These are phyloP conservation scores for Gnatocerus cornutus DNA, from an alignment of 2,888 invertebrate genomes.

Conservation along the genomic window DNA sequence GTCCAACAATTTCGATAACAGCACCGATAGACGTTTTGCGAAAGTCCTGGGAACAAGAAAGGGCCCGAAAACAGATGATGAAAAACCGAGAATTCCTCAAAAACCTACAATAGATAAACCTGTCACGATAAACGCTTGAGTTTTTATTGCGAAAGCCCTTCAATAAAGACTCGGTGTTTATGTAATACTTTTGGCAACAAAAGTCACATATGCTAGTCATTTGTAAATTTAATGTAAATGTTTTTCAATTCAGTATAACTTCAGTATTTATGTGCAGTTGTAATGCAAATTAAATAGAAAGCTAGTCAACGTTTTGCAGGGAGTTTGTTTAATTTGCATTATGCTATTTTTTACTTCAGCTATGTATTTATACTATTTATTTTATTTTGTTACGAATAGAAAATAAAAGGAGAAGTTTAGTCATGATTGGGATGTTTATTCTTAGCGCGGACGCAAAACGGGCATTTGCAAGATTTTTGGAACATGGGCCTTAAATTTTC, in stretches of 20 bases:
- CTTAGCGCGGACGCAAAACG: too few relatives aligned
- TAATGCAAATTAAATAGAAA: conserved; percentile 32
- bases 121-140: conserved; percentile 32
- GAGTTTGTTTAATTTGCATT: conserved; percentile 28
- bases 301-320: conserved; percentile 15
- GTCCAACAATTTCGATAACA: conserved; percentile 58
- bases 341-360: conserved; percentile 20
- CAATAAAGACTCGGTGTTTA: conserved; percentile 41
- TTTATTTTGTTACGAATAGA: conserved; percentile 34
- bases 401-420: background rate
- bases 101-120: conserved; percentile 43
- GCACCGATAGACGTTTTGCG: conserved; percentile 52
- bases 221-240: conserved; percentile 22
- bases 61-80: conserved; percentile 53
- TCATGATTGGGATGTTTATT: conserved; percentile 1
- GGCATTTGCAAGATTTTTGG: too few relatives aligned
- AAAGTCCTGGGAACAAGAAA: conserved; percentile 52
- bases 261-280: conserved; percentile 32
- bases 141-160: conserved; percentile 47
- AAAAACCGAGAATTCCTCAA: conserved; percentile 57
- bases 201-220: conserved; percentile 47
- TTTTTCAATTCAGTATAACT: conserved; percentile 6
- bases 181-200: conserved; percentile 17
- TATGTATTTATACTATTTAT: conserved; percentile 39
- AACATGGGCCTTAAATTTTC: too few relatives aligned